A percentile compares a stretch with the other conserved stretches of the same genome.
These are phyloP conservation scores for Diadema setosum DNA, from an alignment of 35 echinoderm and acorn worm genomes.

Conservation along the genomic window DNA sequence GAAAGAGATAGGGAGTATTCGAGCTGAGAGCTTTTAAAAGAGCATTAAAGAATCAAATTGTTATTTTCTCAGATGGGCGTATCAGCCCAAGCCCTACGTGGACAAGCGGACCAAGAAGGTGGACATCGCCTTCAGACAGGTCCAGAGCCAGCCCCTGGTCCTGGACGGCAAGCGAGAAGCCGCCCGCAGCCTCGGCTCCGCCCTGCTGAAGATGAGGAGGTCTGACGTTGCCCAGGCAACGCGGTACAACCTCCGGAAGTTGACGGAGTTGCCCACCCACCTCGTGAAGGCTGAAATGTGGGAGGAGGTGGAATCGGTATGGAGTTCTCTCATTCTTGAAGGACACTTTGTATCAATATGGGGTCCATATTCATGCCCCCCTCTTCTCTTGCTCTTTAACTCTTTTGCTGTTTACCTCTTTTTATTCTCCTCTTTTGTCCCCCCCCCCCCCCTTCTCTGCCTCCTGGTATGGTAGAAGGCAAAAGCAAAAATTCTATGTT, in stretches of 20 bases:
- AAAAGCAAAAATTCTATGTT: too few species aligned
- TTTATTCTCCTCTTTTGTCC: too few species aligned
- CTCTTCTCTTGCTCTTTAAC: too few species aligned
- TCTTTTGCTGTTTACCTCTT: too few species aligned
- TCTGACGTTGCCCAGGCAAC: neutral
- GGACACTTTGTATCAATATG: too few species aligned
- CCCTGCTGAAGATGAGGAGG: neutral
- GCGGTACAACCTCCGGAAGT: slow-evolving; percentile 69
- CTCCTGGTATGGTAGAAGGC: too few species aligned
- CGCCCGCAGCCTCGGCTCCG: neutral
- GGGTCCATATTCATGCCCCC: too few species aligned
- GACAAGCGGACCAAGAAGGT: slow-evolving; percentile 63
- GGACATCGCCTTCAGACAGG: slow-evolving; percentile 56
- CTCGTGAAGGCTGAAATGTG: slow-evolving; percentile 72
- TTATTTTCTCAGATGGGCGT: slow-evolving; percentile 61
- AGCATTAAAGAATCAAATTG: too few species aligned
- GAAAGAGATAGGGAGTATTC: too few species aligned
- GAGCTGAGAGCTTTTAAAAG: too few species aligned
- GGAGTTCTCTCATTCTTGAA: too few species aligned
- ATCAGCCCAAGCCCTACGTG: slow-evolving; percentile 82
- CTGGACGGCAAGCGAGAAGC: neutral
- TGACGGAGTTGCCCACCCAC: slow-evolving; percentile 78
- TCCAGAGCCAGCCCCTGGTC: slow-evolving; percentile 73
- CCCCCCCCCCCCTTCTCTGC: too few species aligned
- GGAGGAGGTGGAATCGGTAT: slow-evolving; percentile 60